Evolutionary conservation across 2,797 vertebrate species (phyloP), one percentile per base, ranked within the genome.

Genomic region (Hippoglossus hippoglossus): DNA sequence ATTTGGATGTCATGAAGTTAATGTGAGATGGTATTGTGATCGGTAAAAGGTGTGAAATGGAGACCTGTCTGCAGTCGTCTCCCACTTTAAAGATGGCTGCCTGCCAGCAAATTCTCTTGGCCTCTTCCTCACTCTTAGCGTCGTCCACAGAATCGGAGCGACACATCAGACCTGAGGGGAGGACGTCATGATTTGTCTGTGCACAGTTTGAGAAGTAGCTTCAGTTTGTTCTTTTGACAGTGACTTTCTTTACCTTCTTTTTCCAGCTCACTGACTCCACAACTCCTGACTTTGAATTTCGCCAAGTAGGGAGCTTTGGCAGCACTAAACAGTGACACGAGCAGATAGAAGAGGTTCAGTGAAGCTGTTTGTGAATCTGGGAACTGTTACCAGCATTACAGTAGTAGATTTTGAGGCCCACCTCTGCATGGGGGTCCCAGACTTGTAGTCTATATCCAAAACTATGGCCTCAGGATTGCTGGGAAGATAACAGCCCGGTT

Each of bases 41-140:
- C 1, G 18, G 44, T 46, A 19, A 46, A 46, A 19, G 44, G 15
- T 3, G 47, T 49, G 47, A 49, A 49, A 19, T 11, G 19, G 19
- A 79, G 53, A 91, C 98, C 96, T 99, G 97, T 91, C 97, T 93
- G 91, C 98, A 99, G 94, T 99, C 97, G 13, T 99, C 97, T 41
- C 98, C 98, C 58, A 99, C 98, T 98, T 99, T 99, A 88, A 99
- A 99, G 92, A 99, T 99, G 34, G 97, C 98, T 0, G 97, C 97
- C 87, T 98, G 98, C 97, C 98, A 99, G 87, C 94, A 96, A 84
- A 97, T 94, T 77, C 95, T 96, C 85, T 93, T 94, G 69, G 91
- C 91, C 71, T 95, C 94, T 51, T 94, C 94, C 57, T 92, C 90
- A 51, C 85, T 92, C 25, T 96, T 91, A 0, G 69, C 91, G 60